Evolutionary conservation across 2,797 vertebrate species (phyloP).

Genomic region (Cuculus canorus): DNA sequence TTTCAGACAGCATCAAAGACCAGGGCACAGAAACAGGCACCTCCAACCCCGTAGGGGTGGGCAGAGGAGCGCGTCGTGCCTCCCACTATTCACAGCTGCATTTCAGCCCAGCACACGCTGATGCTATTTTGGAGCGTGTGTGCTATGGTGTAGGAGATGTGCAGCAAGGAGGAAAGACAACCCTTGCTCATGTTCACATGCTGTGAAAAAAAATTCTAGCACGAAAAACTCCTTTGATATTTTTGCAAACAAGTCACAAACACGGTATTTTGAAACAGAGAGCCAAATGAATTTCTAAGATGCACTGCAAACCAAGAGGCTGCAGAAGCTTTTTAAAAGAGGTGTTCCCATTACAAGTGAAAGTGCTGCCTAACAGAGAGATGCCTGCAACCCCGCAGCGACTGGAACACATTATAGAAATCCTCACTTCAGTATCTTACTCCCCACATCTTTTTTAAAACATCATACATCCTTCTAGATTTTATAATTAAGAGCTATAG

Average conservation of each 20-base stretch:
- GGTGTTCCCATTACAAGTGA: background rate
- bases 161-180: constrained; percentile 43
- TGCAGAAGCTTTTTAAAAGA: background rate
- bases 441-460: background rate
- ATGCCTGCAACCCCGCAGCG: background rate
- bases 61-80: background rate
- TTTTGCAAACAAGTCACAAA: background rate
- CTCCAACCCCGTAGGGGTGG: background rate
- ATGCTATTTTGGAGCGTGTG: constrained; percentile 43
- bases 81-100: constrained; percentile 5
- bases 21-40: background rate
- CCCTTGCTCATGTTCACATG: constrained; percentile 34
- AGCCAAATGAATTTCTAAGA: background rate
- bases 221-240: constrained; percentile 1
- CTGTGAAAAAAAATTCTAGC: background rate
- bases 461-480: background rate
- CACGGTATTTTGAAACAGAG: background rate
- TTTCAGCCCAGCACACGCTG: constrained; percentile 14
- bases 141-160: constrained; percentile 28
- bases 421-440: accelerated
- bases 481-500: background rate
- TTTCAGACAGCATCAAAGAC: background rate
- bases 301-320: background rate
- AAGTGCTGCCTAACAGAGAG: background rate
- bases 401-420: background rate